Evolutionary conservation across 2,888 invertebrate genomes (phyloP).

Genomic region (Alentia gelatinosa): DNA sequence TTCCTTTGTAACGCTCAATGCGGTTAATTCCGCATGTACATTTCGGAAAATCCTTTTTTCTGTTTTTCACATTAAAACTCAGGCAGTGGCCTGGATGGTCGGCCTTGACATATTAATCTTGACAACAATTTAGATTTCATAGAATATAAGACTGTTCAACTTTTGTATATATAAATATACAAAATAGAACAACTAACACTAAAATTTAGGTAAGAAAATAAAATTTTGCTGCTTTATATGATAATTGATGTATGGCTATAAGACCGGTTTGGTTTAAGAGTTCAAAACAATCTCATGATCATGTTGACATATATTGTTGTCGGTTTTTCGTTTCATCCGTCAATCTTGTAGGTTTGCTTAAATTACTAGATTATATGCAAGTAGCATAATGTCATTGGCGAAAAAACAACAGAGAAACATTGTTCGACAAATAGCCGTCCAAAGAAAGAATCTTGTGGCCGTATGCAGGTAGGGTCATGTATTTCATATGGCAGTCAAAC

Average conservation of each 20-base stretch:
- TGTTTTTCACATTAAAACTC: background rate
- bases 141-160: background rate
- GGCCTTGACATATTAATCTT: slow-evolving; percentile 22
- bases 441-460: slow-evolving; percentile 63
- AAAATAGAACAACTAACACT: background rate
- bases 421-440: slow-evolving; percentile 62
- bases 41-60: background rate
- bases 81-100: background rate
- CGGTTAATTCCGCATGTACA: background rate
- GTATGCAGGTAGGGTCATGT: slow-evolving; percentile 66
- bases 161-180: background rate
- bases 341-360: slow-evolving; percentile 21
- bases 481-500: too few relatives aligned
- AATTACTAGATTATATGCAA: background rate
- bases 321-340: background rate
- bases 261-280: background rate
- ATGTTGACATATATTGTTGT: slow-evolving; percentile 8
- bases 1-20: background rate
- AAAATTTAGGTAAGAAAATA: background rate
- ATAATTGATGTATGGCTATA: too few relatives aligned
- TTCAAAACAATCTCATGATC: slow-evolving; percentile 47
- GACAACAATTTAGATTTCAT: background rate
- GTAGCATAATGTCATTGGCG: slow-evolving; percentile 34
- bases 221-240: too few relatives aligned
- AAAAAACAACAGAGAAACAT: slow-evolving; percentile 14